A percentile compares a stretch with the other conserved stretches of the same genome.
Evolutionary conservation across 2,797 vertebrate species (phyloP).

Genomic region (Halcyon leucocephala): DNA sequence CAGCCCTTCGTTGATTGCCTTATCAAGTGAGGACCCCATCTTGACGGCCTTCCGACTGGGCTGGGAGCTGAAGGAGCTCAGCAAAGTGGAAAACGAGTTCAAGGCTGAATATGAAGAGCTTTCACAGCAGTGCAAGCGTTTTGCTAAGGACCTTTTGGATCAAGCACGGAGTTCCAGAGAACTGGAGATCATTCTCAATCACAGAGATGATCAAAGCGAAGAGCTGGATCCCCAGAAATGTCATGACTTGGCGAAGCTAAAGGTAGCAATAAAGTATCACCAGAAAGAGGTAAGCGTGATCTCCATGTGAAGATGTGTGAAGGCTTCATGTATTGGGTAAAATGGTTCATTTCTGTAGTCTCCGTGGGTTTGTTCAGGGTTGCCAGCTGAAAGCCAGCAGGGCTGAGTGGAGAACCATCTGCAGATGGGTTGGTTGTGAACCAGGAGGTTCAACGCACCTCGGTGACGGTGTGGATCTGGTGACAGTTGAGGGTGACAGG

Average conservation of each 20-base stretch:
- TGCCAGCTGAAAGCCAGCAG: neutral
- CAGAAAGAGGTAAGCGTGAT: conserved; percentile 89
- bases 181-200: conserved; percentile 96
- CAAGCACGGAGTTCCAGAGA: conserved; percentile 95
- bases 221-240: conserved; percentile 92
- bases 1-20: conserved; percentile 93
- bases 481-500: neutral
- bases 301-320: neutral
- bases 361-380: neutral
- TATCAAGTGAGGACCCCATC: conserved; percentile 96
- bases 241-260: conserved; percentile 96
- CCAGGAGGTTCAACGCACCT: neutral
- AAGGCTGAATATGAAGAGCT: conserved; percentile 97
- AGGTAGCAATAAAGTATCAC: conserved; percentile 98
- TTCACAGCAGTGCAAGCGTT: conserved; percentile 96
- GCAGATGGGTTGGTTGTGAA: neutral
- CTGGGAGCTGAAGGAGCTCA: conserved; percentile 97
- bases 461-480: accelerated
- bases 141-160: conserved; percentile 96
- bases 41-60: conserved; percentile 94
- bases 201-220: conserved; percentile 94
- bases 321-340: neutral
- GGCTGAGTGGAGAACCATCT: neutral
- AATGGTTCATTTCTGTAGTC: neutral
- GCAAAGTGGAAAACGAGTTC: conserved; percentile 98